Conservation (phyloP, 2,888 invertebrate genomes). For the Catocala sponsa region DNA sequence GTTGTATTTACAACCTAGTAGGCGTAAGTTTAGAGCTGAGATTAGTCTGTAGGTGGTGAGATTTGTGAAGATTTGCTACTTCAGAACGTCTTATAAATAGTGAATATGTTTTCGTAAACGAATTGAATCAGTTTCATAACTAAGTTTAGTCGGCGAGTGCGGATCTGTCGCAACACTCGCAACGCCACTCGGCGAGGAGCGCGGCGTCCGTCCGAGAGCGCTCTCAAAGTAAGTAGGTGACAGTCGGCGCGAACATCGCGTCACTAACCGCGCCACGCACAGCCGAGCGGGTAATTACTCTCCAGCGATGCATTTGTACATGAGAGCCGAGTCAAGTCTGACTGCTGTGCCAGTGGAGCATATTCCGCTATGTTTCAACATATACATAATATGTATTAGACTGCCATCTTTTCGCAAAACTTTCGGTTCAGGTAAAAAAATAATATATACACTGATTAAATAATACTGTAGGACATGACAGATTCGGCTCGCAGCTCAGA, state of each 20-base stretch:
- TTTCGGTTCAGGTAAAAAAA: no score
- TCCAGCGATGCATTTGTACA: no score
- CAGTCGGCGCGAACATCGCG: background rate
- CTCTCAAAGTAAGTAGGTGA: background rate
- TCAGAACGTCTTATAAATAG: conserved; percentile 22
- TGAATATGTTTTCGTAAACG: conserved; percentile 35
- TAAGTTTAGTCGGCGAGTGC: conserved; percentile 5
- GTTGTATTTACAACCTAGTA: conserved; percentile 26
- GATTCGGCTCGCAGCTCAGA: no score
- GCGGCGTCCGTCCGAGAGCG: background rate
- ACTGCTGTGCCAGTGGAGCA: no score
- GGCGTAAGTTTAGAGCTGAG: conserved; percentile 10
- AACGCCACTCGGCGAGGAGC: background rate
- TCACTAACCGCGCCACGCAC: no score
- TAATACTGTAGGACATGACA: no score
- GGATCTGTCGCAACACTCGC: conserved; percentile 22
- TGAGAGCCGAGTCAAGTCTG: no score
- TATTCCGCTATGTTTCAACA: no score
- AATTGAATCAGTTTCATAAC: conserved; percentile 43
- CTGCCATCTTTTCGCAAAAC: no score
- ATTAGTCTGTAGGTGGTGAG: conserved; percentile 8
- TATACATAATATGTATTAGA: no score
- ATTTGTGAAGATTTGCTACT: conserved; percentile 17
- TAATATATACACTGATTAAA: no score
- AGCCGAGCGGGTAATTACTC: no score